A percentile compares a stretch with the other conserved stretches of the same genome.
phyloP scores from a whole-genome alignment of 1,140 invertebrate genomes.

The Diachasmimorpha longicaudata region DNA sequence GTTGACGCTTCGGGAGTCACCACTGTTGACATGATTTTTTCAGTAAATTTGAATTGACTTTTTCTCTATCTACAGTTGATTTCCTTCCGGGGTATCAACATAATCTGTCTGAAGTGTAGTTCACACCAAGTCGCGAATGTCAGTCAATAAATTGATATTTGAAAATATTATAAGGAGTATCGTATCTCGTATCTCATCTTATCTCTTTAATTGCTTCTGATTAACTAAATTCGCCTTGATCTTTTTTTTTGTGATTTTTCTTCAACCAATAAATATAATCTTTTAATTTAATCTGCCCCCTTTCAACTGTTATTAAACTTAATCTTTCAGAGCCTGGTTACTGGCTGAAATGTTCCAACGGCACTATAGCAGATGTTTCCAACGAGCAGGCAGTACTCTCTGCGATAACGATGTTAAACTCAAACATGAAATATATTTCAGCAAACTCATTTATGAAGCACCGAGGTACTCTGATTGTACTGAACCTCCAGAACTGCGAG shows the following conservation, averaged over 20 bases:
- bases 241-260: not conserved
- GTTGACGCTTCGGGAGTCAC: too few species aligned
- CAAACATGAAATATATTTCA: slow-evolving; percentile 33
- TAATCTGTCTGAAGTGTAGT: too few species aligned
- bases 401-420: slow-evolving; percentile 34
- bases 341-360: slow-evolving; percentile 42
- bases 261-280: not conserved
- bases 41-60: too few species aligned
- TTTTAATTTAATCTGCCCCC: not conserved
- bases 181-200: too few species aligned
- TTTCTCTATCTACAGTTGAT: not conserved
- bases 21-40: too few species aligned
- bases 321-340: slow-evolving; percentile 26
- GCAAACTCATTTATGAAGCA: slow-evolving; percentile 35
- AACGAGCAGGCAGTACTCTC: slow-evolving; percentile 24
- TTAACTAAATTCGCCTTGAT: not conserved
- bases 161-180: too few species aligned
- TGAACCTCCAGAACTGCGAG: slow-evolving; percentile 46
- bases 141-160: too few species aligned
- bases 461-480: slow-evolving; percentile 30
- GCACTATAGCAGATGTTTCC: slow-evolving; percentile 26
- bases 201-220: not conserved
- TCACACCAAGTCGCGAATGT: too few species aligned
- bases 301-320: not conserved
- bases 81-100: not conserved